Base-by-base conservation (phyloP, 2,797 vertebrate species). In the Rhinatrema bivittatum region DNA sequence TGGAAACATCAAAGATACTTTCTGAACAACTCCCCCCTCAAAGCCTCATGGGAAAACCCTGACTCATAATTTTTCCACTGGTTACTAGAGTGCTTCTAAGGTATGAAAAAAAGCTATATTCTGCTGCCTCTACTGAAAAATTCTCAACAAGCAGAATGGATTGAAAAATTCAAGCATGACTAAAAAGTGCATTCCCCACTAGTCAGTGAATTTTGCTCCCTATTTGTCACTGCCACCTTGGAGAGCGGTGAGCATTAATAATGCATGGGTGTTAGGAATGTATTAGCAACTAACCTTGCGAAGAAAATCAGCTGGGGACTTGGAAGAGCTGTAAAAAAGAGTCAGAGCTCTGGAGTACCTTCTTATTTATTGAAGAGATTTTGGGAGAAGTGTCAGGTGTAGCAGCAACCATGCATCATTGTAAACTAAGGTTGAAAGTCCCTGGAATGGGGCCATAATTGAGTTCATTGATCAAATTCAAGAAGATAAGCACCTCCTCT, bases 211-310 rank as follows among this genome's bases (percentile, higher is more conserved):
- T 90, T 88, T 72, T 84, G 83, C 86, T 93, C 89, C 87, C 88
- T 88, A 97, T 97, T 96, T 95, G 90, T 97, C 93, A 93, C 87
- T 94, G 92, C 90, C 93, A 95, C 88, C 91, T 92, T 89, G 87
- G 87, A 89, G 85, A 89, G 86, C 65, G 40, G 82, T 74, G 74
- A 85, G 84, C 88, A 97, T 98, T 97, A 97, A 97, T 97, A 97
- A 98, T 95, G 90, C 88, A 95, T 93, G 82, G 90, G 77, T 85
- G 79, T 83, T 68, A 86, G 87, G 87, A 91, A 91, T 93, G 90
- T 91, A 94, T 95, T 97, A 97, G 90, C 85, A 87, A 81, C 85
- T 88, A 94, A 78, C 91, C 87, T 90, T 87, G 91, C 72, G 36
- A 79, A 85, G 86, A 91, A 85, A 90, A 88, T 86, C 87, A 83